A percentile compares a stretch with the other conserved stretches of the same genome.
Conservation (phyloP, 2,113 vertebrate genomes). For the Perca fluviatilis region DNA sequence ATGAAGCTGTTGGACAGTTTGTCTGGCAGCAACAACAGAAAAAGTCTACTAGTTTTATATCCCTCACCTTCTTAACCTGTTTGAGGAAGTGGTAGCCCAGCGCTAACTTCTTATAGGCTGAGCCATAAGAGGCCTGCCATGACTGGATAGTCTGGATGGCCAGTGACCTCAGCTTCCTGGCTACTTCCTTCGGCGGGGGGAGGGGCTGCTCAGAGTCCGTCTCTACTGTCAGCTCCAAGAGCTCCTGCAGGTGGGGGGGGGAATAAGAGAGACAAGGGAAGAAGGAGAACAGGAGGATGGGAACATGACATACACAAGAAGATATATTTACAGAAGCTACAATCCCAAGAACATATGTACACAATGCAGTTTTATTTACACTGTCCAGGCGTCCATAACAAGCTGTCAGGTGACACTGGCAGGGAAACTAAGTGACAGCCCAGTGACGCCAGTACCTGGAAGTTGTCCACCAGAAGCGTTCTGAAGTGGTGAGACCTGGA, state of each 20-base stretch:
- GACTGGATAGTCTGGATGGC: conserved; percentile 86
- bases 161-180: conserved; percentile 87
- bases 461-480: conserved; percentile 85
- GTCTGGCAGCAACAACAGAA: not conserved
- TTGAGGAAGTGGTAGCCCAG: conserved; percentile 93
- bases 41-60: not conserved
- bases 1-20: not conserved
- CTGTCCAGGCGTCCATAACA: not conserved
- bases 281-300: not conserved
- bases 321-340: not conserved
- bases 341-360: not conserved
- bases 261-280: not conserved
- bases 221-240: conserved; percentile 93
- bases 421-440: not conserved
- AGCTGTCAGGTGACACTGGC: not conserved
- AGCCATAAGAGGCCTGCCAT: conserved; percentile 89
- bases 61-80: conserved; percentile 92
- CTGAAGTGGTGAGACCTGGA: conserved; percentile 91
- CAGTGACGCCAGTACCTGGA: conserved; percentile 81
- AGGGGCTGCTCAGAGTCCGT: conserved; percentile 90
- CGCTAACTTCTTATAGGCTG: conserved; percentile 93
- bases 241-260: conserved; percentile 73
- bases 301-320: not conserved
- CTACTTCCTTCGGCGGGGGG: conserved; percentile 91
- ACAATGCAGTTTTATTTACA: not conserved